Base-by-base conservation (phyloP, 2,113 vertebrate species). In the Tupaia tana region DNA sequence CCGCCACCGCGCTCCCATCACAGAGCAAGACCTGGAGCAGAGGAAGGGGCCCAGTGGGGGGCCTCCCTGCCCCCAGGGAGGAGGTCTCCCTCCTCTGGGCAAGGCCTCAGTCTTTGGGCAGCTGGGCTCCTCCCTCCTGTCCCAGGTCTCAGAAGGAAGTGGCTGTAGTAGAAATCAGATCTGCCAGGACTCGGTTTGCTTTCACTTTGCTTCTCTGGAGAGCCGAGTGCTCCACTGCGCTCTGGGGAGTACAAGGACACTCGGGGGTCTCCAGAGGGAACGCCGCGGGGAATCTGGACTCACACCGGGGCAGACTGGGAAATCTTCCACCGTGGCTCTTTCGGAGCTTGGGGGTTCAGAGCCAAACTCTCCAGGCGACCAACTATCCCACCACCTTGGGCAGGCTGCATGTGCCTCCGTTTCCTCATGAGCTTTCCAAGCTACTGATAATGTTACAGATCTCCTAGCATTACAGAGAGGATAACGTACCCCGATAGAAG, bases 391-490 rank as follows among this genome's bases (percentile, higher is more conserved):
- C 34, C 54, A 29, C 74, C 4, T 0, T 1, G 25, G 77, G 19
- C 22, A 29, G 31, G 20, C 52, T 56, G 22, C 16, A 54, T 14
- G 52, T 52, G 87, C 69, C 85, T 91, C 54, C 0, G 74, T 58
- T 69, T 84, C 27, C 59, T 20, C 64, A 10, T 9, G 16, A 7
- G 24, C n/a, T 92, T 85, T 78, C 43, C 61, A 67, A 87, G 71
- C 0, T 6, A 73, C 0, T 0, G 52, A 19, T 56, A 22, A 67
- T 20, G 63, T 8, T 1, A 12, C 0, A 0, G 0, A 13, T 56
- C 3, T 59, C n/a, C 22, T 6, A 11, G 22, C 2, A 4, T n/a
- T 15, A 59, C 0, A 3, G 9, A 5, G 8, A 56, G 73, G 22
- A 29, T 75, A 13, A 19, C 77, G n/a, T 6, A 31, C 34, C 7